Evolutionary conservation across 2,113 vertebrate species (phyloP).

Genomic region (Percopsis transmontana): DNA sequence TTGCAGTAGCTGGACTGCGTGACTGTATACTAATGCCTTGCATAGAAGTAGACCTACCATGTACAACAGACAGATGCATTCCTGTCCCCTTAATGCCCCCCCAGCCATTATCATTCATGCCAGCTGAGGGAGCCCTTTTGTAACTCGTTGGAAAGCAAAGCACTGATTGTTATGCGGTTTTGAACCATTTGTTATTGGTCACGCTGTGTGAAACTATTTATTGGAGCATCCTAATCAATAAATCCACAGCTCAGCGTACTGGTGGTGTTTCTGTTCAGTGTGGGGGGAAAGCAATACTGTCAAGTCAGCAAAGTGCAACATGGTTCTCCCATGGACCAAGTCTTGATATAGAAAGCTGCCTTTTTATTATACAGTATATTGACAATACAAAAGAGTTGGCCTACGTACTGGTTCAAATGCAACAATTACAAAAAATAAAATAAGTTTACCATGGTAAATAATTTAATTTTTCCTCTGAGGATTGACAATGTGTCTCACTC

Average conservation of each 20-base stretch:
- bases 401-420: too few species aligned
- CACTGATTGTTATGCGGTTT: slow-evolving; percentile 64
- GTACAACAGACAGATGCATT: background rate
- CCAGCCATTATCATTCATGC: background rate
- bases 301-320: too few species aligned
- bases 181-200: slow-evolving; percentile 37
- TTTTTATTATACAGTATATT: too few species aligned
- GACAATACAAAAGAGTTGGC: too few species aligned
- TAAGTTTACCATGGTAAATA: too few species aligned
- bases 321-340: too few species aligned
- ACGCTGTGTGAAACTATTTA: slow-evolving; percentile 74
- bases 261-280: background rate
- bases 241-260: slow-evolving; percentile 63
- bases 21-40: background rate
- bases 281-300: too few species aligned
- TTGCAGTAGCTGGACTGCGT: background rate
- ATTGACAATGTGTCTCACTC: too few species aligned
- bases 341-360: too few species aligned
- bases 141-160: slow-evolving; percentile 44
- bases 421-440: too few species aligned
- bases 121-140: slow-evolving; percentile 11
- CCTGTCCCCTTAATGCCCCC: slow-evolving; percentile 6
- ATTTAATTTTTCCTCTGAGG: too few species aligned
- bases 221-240: slow-evolving; percentile 75
- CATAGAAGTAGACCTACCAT: too few species aligned